Base-by-base conservation (phyloP, 2,888 invertebrate species). In the Synergus itoensis region DNA sequence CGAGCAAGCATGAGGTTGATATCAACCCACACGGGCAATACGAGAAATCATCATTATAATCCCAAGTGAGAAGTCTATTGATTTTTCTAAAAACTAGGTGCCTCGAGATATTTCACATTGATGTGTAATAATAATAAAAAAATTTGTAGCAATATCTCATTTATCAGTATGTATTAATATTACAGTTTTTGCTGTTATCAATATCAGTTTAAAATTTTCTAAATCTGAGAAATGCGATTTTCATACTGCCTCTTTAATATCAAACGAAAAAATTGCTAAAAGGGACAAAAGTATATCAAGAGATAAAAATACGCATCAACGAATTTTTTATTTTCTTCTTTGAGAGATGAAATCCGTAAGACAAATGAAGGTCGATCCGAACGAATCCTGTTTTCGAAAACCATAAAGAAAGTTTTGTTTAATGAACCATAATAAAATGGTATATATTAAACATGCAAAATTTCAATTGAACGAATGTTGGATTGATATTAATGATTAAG, bases 11-110 rank as follows among this genome's bases (percentile, higher is more conserved):
- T 1, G 28, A 64, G 8, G 36, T 64, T 14, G 36, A 28, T 12
- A 41, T 41, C 40, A 65, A 41, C 65, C 18, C 41, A 36, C 41
- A 36, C 41, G 18, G 41, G 36, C n/a, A 65, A 65, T 53, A 18
- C n/a, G 41, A 36, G 18, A 41, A 65, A 65, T 53, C n/a, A 65
- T 64, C 16, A 28, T 65, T 65, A 65, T 41, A 65, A 65, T 65
- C 36, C 65, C 65, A 65, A 41, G 40, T 12, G 41, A 65, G 41
- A 65, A 65, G 12, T 65, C 16, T 12, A n/a, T 16, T 41, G 65
- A 4, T 11, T 11, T 41, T 41, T 65, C 65, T 12, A 2, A 11
- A 65, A 65, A 41, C 16, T 9, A 5, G 65, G 18, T 41, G 41
- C 41, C 41, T 65, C 9, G 11, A 5, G 64, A 16, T 41, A 64